Conservation (phyloP, 2,888 invertebrate genomes). For the Eupithecia abbreviata region DNA sequence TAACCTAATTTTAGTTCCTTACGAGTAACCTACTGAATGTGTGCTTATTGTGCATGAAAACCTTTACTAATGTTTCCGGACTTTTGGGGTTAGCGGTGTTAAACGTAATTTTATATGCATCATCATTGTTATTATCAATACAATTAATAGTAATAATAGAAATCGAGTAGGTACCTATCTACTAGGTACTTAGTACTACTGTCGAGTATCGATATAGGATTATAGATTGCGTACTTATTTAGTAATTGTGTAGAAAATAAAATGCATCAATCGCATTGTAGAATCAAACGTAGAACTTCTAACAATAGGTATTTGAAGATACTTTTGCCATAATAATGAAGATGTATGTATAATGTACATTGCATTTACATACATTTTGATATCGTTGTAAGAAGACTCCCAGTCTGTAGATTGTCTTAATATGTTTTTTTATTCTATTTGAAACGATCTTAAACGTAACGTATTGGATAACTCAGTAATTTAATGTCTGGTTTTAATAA, state of each 20-base stretch:
- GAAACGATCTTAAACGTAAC: too few species aligned
- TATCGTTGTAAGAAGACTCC: not conserved
- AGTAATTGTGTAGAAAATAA: not conserved
- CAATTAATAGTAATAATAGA: not conserved
- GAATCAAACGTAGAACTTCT: not conserved
- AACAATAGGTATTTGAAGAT: not conserved
- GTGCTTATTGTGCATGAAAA: conserved; percentile 61
- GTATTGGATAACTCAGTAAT: too few species aligned
- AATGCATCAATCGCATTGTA: not conserved
- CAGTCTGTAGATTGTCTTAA: not conserved
- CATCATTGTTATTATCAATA: not conserved
- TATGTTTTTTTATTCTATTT: not conserved
- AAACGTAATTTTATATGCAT: not conserved
- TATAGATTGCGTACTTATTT: not conserved
- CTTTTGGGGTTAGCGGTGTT: conserved; percentile 65
- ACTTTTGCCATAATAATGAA: not conserved
- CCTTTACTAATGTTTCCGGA: conserved; percentile 72
- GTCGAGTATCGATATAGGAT: not conserved
- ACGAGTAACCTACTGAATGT: conserved; percentile 30
- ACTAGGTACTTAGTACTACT: not conserved
- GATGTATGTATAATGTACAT: not conserved
- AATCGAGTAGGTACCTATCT: not conserved
- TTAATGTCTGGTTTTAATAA: too few species aligned
- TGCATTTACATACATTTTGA: not conserved
- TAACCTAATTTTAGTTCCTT: conserved; percentile 28